These are phyloP conservation scores for Anolis carolinensis DNA, from an alignment of 2,113 vertebrate genomes.

Conservation along the genomic window DNA sequence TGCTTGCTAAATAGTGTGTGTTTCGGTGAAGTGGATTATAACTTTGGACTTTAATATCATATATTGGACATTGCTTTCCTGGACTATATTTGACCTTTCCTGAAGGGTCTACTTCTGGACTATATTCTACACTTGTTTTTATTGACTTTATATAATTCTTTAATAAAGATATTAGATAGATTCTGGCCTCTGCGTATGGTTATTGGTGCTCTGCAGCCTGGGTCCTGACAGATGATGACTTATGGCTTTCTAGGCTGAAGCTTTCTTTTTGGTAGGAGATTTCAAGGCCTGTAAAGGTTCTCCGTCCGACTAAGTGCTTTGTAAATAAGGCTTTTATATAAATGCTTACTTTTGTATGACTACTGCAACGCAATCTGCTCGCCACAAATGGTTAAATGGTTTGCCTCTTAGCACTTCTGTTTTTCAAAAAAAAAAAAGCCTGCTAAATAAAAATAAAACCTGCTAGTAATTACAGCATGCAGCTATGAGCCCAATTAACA, in stretches of 20 bases:
- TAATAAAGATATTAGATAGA: no score
- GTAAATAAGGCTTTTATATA: constrained; percentile 38
- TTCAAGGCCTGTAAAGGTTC: neutral
- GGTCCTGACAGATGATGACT: no score
- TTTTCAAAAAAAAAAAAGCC: constrained; percentile 21
- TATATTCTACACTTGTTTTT: no score
- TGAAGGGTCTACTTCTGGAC: no score
- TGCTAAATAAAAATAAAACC: constrained; percentile 49
- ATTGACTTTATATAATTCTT: no score
- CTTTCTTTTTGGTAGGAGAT: neutral
- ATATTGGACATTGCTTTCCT: no score
- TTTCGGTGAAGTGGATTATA: no score
- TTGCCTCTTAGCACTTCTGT: constrained; percentile 53
- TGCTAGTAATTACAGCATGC: constrained; percentile 65
- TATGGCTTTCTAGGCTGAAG: constrained; percentile 20
- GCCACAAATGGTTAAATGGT: constrained; percentile 49
- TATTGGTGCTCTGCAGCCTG: no score
- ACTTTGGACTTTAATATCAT: no score
- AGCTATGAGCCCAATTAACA: constrained; percentile 68
- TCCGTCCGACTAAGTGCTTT: constrained; percentile 14
- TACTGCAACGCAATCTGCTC: constrained; percentile 23
- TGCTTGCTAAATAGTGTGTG: no score
- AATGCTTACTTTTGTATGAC: constrained; percentile 8
- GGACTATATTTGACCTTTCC: no score
- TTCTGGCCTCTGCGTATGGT: no score